Conservation (phyloP, 2,113 vertebrate species). For the Perca flavescens region DNA sequence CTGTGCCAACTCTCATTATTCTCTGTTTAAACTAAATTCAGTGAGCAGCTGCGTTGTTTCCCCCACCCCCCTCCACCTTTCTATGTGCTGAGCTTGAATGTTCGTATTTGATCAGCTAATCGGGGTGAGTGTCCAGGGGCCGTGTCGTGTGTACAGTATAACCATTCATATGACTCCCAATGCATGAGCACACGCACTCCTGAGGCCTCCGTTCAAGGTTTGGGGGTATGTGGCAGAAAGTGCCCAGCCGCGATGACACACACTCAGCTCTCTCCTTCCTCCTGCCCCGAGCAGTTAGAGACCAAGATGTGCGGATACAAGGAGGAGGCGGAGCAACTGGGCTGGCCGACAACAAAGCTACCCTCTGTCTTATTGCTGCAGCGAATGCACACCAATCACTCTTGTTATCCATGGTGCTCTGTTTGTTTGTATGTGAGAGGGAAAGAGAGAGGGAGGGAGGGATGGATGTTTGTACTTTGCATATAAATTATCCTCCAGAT, state of each 20-base stretch:
- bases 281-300: conserved; percentile 53
- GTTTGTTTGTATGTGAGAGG: conserved; percentile 56
- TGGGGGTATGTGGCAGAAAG: conserved; percentile 28
- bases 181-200: conserved; percentile 20
- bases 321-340: conserved; percentile 59
- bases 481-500: conserved; percentile 71
- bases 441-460: conserved; percentile 1
- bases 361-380: conserved; percentile 70
- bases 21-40: conserved; percentile 52
- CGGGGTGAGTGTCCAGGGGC: conserved; percentile 7
- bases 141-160: background rate
- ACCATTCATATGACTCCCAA: conserved; percentile 33
- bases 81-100: conserved; percentile 22
- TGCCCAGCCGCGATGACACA: conserved; percentile 35
- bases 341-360: conserved; percentile 67
- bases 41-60: conserved; percentile 40
- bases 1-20: conserved; percentile 63
- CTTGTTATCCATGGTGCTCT: conserved; percentile 55
- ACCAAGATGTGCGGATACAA: conserved; percentile 63
- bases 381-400: conserved; percentile 73
- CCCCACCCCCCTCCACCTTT: background rate
- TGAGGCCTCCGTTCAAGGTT: conserved; percentile 10
- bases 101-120: conserved; percentile 22
- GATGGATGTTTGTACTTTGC: conserved; percentile 70
- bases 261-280: conserved; percentile 26